A percentile compares a stretch with the other conserved stretches of the same genome.
phyloP scores from a whole-genome alignment of 2,797 vertebrate genomes.

The Taeniopygia guttata region DNA sequence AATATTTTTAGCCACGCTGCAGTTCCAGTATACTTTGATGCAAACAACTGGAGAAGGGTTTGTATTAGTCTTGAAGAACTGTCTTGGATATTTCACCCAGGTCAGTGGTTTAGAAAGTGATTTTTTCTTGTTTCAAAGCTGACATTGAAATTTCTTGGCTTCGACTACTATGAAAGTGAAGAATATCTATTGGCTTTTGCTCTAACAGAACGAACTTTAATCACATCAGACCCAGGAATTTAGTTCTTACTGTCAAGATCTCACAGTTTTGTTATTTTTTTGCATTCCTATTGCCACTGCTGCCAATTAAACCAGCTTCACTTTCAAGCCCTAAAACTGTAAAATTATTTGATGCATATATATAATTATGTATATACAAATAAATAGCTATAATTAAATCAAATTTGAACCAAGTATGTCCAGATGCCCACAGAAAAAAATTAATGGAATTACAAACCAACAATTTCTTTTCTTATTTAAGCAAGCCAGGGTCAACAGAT shows the following conservation, averaged over 20 bases:
- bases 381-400: background rate
- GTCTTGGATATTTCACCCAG: background rate
- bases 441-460: background rate
- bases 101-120: background rate
- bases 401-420: background rate
- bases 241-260: background rate
- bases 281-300: background rate
- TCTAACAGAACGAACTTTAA: background rate
- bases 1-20: background rate
- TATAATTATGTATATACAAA: background rate
- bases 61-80: background rate
- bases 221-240: background rate
- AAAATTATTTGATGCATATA: background rate
- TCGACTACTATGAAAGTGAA: background rate
- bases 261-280: background rate
- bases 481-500: background rate
- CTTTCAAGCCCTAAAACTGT: background rate
- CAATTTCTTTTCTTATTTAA: background rate
- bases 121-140: background rate
- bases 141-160: background rate
- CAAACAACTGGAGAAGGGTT: background rate
- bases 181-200: background rate
- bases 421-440: background rate
- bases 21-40: background rate
- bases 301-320: background rate